phyloP scores from a whole-genome alignment of 2,113 vertebrate species.

The Lasiurus borealis region DNA sequence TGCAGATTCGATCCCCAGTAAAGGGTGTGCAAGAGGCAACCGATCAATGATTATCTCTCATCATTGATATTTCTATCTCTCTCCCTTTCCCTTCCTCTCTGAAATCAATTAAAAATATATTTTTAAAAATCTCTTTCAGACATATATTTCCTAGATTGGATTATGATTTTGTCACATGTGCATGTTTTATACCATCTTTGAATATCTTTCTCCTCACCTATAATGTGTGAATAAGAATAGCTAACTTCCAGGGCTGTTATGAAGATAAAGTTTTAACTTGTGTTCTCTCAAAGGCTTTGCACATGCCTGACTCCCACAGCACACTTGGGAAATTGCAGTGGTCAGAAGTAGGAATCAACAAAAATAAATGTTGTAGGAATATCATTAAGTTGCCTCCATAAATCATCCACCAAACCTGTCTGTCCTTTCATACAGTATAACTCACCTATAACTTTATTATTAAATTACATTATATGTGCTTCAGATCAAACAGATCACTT shows the following conservation, averaged over 20 bases:
- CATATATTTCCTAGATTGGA: neutral
- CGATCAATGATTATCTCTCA: no score
- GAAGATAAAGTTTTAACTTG: neutral
- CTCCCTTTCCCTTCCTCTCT: no score
- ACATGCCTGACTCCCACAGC: neutral
- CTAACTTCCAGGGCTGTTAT: neutral
- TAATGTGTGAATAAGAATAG: neutral
- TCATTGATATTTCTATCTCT: no score
- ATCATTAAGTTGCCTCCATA: neutral
- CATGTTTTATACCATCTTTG: neutral
- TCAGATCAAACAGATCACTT: conserved; percentile 53
- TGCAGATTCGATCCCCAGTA: no score
- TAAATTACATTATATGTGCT: neutral
- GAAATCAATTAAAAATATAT: no score
- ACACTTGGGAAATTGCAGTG: neutral
- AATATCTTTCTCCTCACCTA: neutral
- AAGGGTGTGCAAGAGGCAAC: no score
- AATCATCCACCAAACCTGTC: neutral
- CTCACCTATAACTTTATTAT: neutral
- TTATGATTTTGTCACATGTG: neutral
- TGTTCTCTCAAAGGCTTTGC: neutral
- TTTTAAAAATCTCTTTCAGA: neutral
- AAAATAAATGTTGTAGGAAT: neutral
- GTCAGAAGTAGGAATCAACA: neutral
- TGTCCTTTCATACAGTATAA: neutral